Conservation (phyloP, 2,888 invertebrate genomes). For the Hedychridium roseum region DNA sequence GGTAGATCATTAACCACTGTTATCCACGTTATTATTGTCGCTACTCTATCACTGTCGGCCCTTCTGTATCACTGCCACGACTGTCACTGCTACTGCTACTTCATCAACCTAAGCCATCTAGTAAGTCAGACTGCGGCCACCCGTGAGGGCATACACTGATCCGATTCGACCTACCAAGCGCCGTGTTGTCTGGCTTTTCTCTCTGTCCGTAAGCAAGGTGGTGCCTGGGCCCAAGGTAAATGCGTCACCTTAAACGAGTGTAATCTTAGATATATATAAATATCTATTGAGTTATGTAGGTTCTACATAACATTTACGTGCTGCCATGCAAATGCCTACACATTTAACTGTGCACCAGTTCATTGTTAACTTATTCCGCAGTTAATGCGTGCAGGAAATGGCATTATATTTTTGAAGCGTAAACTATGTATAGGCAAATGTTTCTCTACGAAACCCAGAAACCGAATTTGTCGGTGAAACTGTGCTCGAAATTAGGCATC, state of each 20-base stretch:
- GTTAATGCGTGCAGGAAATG: too few relatives aligned
- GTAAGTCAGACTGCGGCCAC: conserved; percentile 58
- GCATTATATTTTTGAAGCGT: too few relatives aligned
- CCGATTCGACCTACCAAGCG: conserved; percentile 59
- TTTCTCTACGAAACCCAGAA: too few relatives aligned
- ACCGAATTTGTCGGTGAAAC: too few relatives aligned
- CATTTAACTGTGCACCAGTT: conserved; percentile 25
- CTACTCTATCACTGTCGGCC: too few relatives aligned
- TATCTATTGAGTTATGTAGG: conserved; percentile 38
- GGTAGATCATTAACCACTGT: too few relatives aligned
- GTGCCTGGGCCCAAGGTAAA: conserved; percentile 65
- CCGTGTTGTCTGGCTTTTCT: conserved; percentile 61
- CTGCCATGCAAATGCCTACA: conserved; percentile 14
- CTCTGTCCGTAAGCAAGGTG: conserved; percentile 63
- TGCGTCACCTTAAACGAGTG: conserved; percentile 65
- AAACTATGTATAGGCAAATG: too few relatives aligned
- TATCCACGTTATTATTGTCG: too few relatives aligned
- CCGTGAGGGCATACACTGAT: conserved; percentile 55
- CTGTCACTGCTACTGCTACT: conserved; percentile 52
- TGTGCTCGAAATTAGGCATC: conserved; percentile 63
- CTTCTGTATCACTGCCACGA: too few relatives aligned
- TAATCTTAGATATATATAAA: conserved; percentile 61
- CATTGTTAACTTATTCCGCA: too few relatives aligned
- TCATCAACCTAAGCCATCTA: conserved; percentile 52
- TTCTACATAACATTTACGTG: conserved; percentile 25